Percentiles rank a stretch among this genome's conserved stretches.
Evolutionary conservation across 2,113 vertebrate genomes (phyloP).

Genomic region (Mus pahari): DNA sequence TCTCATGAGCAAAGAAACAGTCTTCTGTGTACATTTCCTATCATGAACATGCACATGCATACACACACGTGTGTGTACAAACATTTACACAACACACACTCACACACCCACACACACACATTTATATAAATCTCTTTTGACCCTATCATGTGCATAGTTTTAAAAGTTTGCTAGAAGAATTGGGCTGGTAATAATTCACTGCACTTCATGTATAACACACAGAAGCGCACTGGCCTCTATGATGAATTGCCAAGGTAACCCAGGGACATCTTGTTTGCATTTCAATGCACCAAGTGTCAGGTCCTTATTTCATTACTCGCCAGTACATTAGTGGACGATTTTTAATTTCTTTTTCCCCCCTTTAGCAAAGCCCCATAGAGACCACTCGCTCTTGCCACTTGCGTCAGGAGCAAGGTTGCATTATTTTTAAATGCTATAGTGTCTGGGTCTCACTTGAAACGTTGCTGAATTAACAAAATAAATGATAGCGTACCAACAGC

Average conservation of each 20-base stretch:
- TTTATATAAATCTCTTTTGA: slow-evolving; percentile 78
- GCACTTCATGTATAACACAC: slow-evolving; percentile 97
- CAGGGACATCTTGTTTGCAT: slow-evolving; percentile 96
- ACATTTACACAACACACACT: slow-evolving; percentile 43
- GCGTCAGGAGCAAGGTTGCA: slow-evolving; percentile 76
- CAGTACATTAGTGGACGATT: slow-evolving; percentile 95
- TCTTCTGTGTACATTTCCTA: slow-evolving; percentile 32
- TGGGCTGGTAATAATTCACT: slow-evolving; percentile 93
- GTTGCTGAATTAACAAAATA: slow-evolving; percentile 84
- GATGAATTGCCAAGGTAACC: slow-evolving; percentile 95
- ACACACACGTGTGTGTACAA: neutral
- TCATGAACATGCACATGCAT: slow-evolving; percentile 1
- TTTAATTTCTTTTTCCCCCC: slow-evolving; percentile 91
- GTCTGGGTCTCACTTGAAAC: slow-evolving; percentile 69
- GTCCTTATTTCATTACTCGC: slow-evolving; percentile 96
- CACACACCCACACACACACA: slow-evolving; percentile 35
- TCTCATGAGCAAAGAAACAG: slow-evolving; percentile 38
- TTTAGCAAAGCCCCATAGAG: slow-evolving; percentile 88
- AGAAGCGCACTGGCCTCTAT: slow-evolving; percentile 92
- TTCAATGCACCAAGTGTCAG: slow-evolving; percentile 95
- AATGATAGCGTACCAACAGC: slow-evolving; percentile 66
- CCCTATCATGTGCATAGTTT: slow-evolving; percentile 75
- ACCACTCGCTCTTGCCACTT: slow-evolving; percentile 80
- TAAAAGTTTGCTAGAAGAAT: slow-evolving; percentile 95
- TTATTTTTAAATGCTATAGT: slow-evolving; percentile 80